phyloP scores from a whole-genome alignment of 2,888 invertebrate genomes.

The Spisula solida region DNA sequence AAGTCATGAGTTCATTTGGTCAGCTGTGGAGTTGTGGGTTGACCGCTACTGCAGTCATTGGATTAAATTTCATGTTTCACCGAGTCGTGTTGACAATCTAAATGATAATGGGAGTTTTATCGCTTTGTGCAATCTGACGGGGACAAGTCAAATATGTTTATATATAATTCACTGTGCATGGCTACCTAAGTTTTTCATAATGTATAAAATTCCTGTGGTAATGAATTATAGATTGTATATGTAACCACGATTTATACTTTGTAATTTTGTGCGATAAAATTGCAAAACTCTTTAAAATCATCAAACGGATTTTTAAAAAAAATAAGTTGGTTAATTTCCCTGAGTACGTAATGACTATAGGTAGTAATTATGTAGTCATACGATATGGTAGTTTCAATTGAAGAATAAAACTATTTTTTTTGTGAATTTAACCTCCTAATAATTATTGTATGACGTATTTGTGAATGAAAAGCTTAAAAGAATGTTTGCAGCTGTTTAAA shows the following conservation, averaged over 20 bases:
- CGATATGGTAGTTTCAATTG: background rate
- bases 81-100: constrained; percentile 23
- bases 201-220: background rate
- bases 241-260: background rate
- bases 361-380: background rate
- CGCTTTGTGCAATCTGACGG: background rate
- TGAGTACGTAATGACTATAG: background rate
- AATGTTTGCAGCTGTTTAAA: background rate
- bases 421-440: background rate
- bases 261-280: constrained; percentile 16
- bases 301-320: background rate
- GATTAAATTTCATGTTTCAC: constrained; percentile 45
- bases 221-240: constrained; percentile 3
- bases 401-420: background rate
- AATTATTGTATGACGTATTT: background rate
- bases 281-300: constrained; percentile 4
- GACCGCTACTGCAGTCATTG: constrained; percentile 25
- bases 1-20: constrained; percentile 34
- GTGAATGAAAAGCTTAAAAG: background rate
- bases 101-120: constrained; percentile 37
- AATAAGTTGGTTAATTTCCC: background rate
- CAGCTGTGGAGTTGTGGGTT: constrained; percentile 30
- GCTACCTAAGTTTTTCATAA: background rate
- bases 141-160: constrained; percentile 24
- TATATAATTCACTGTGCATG: constrained; percentile 5